These are phyloP conservation scores for Dicerorhinus sumatrensis DNA, from an alignment of 2,113 vertebrate genomes.

Conservation along the genomic window DNA sequence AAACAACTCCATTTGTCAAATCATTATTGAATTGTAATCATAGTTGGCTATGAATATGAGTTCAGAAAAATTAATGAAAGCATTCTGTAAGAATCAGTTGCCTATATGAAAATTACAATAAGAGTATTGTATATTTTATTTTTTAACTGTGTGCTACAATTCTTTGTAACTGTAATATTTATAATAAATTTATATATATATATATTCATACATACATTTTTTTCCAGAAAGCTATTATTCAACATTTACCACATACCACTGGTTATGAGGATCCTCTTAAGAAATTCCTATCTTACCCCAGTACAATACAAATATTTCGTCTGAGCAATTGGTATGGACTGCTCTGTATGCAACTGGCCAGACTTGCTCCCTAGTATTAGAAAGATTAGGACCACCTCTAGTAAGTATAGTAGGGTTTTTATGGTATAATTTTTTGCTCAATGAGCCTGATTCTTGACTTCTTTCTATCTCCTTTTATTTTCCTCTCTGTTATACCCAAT, in stretches of 20 bases:
- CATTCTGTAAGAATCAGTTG: background rate
- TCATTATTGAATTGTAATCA: background rate
- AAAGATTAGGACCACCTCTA: background rate
- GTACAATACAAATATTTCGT: constrained; percentile 34
- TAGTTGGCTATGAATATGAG: background rate
- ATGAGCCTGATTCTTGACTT: background rate
- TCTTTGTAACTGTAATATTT: constrained; percentile 2
- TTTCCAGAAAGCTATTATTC: background rate
- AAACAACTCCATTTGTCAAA: background rate
- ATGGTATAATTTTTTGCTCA: constrained; percentile 31
- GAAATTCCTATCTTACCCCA: constrained; percentile 23
- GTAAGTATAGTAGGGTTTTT: background rate
- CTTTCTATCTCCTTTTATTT: constrained; percentile 5
- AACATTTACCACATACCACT: background rate
- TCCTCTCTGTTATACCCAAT: background rate
- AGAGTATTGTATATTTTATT: background rate
- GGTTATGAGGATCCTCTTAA: background rate
- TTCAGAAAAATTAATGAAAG: constrained; percentile 36
- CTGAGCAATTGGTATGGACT: background rate
- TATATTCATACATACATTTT: background rate
- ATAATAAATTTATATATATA: background rate
- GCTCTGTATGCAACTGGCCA: background rate
- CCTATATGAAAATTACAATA: background rate
- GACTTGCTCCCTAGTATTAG: background rate
- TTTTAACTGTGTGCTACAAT: background rate